Conservation (phyloP, 1,140 invertebrate species). For the Helicoverpa zea region DNA sequence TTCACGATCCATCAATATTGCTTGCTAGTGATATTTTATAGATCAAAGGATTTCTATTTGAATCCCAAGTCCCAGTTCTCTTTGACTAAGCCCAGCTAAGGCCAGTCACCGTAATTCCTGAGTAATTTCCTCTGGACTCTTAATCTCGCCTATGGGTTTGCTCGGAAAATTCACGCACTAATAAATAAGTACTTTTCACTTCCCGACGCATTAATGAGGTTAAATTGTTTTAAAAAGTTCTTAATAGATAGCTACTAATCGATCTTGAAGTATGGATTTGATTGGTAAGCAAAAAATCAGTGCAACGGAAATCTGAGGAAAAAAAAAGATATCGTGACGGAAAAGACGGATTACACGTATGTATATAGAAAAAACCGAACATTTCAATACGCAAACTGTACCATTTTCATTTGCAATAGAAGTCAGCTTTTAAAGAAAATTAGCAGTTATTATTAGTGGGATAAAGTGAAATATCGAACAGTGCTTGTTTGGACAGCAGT, state of each 20-base stretch:
- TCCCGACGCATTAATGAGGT: slow-evolving; percentile 49
- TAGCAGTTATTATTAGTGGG: slow-evolving; percentile 45
- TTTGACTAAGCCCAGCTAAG: slow-evolving; percentile 63
- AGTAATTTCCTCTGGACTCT: slow-evolving; percentile 64
- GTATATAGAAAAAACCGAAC: slow-evolving; percentile 63
- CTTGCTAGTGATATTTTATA: slow-evolving; percentile 61
- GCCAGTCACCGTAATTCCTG: slow-evolving; percentile 64
- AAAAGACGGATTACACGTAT: slow-evolving; percentile 52
- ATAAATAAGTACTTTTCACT: slow-evolving; percentile 37
- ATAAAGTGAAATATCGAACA: slow-evolving; percentile 56
- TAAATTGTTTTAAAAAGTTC: slow-evolving; percentile 37
- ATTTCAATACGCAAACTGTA: slow-evolving; percentile 59
- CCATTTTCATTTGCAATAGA: slow-evolving; percentile 16
- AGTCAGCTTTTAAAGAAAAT: slow-evolving; percentile 34
- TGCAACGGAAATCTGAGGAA: not conserved
- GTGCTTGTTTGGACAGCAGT: slow-evolving; percentile 45
- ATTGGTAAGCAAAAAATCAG: slow-evolving; percentile 30
- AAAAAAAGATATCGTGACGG: slow-evolving; percentile 43
- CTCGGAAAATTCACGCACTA: slow-evolving; percentile 41
- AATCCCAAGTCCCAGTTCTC: slow-evolving; percentile 61
- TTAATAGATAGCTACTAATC: slow-evolving; percentile 15
- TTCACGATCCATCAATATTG: slow-evolving; percentile 55
- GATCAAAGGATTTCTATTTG: slow-evolving; percentile 73
- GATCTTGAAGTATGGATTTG: slow-evolving; percentile 14
- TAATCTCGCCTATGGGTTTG: slow-evolving; percentile 53